Base-by-base conservation (phyloP, 2,797 vertebrate species). In the Eulemur mongoz region DNA sequence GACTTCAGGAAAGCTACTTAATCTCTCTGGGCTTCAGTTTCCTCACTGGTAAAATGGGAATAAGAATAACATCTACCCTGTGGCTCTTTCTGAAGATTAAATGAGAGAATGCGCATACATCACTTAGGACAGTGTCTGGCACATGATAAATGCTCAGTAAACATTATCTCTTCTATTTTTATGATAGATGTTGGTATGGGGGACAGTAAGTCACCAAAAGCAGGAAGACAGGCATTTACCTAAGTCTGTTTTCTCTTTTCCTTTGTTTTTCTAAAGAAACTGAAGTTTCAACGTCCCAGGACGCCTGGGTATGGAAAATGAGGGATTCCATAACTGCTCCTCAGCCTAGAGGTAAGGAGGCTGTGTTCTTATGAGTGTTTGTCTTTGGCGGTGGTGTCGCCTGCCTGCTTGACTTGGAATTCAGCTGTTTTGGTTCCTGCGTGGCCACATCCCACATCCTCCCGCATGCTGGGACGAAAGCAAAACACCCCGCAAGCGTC, bases 11-110 rank as follows among this genome's bases (percentile, higher is more conserved):
- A 85, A 54, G 2, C 65, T 43, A 4, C 59, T 38, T 38, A n/a
- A 54, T 63, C 45, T 89, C 45, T 82, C 81, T 87, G 75, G 32
- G 48, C 14, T 86, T 84, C 63, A 27, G 54, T 20, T 89, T 91
- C 72, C 50, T 92, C 40, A 32, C 0, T 65, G 54, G 54, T 78
- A 76, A 72, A 65, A 93, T 14, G 38, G 13, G 27, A 45, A 70
- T 89, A 20, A 73, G 43, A 82, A 84, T 50, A 89, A 30, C 25
- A 69, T 14, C 23, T 63, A 76, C 67, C 70, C 30, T 52, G 14
- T 50, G 14, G 30, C n/a, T 93, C 35, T 86, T 93, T 54, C 57
- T 17, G 38, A 61, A 75, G 20, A 82, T 76, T 86, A 80, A 48
- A 40, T 50, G 73, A 35, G 22, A 89, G 4, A 15, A 25, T 75